Percentiles rank a stretch among this genome's conserved stretches.
phyloP scores from a whole-genome alignment of 1,140 invertebrate species.

The Nebria ingens region DNA sequence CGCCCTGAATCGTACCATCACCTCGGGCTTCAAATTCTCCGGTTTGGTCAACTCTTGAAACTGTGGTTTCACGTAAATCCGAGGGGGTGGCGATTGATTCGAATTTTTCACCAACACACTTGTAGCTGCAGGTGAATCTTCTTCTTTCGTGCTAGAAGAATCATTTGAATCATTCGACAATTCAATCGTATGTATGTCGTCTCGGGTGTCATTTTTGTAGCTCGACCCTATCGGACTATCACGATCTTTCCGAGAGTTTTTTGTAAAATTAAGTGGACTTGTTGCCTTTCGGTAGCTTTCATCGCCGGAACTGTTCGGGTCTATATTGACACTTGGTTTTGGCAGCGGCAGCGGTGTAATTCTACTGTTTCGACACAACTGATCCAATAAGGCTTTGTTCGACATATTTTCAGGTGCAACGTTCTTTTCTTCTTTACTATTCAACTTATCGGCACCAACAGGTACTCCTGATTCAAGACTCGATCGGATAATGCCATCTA shows the following conservation, averaged over 20 bases:
- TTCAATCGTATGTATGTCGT: conserved; percentile 29
- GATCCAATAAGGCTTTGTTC: conserved; percentile 56
- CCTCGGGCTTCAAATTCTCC: conserved; percentile 39
- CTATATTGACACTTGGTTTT: conserved; percentile 21
- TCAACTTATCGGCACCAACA: conserved; percentile 21
- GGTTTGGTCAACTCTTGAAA: conserved; percentile 45
- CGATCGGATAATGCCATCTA: conserved; percentile 71
- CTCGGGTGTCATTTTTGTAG: conserved; percentile 16
- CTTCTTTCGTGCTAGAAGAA: conserved; percentile 24
- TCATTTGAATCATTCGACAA: conserved; percentile 31
- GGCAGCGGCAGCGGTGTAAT: conserved; percentile 43
- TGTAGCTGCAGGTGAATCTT: conserved; percentile 23
- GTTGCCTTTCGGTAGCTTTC: conserved; percentile 27
- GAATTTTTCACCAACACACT: background rate
- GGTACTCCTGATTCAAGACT: conserved; percentile 54
- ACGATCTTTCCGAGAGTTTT: conserved; percentile 12
- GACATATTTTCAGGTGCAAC: conserved; percentile 41
- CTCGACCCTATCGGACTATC: conserved; percentile 12
- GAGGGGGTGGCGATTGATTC: conserved; percentile 26
- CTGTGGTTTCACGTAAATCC: conserved; percentile 38
- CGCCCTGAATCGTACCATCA: conserved; percentile 37
- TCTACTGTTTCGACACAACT: conserved; percentile 51
- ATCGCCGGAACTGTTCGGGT: conserved; percentile 28
- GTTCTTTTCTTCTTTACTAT: conserved; percentile 29
- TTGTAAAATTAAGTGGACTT: conserved; percentile 28